A percentile compares a stretch with the other conserved stretches of the same genome.
These are phyloP conservation scores for Achlya flavicornis DNA, from an alignment of 2,888 invertebrate species.

Conservation along the genomic window DNA sequence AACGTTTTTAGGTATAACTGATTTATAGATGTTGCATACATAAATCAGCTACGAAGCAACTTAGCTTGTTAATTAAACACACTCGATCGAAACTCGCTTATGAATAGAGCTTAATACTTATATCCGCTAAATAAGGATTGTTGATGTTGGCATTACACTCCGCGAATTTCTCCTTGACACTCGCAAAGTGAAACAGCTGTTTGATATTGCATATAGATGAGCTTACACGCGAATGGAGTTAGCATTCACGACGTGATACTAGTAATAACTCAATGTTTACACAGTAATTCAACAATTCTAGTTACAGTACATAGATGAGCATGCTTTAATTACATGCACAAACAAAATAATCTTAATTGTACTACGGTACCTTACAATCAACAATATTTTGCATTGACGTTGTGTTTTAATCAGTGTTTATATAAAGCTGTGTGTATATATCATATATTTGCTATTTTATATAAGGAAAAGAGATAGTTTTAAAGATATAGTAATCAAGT, in stretches of 20 bases:
- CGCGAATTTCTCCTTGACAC: constrained; percentile 1
- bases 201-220: not conserved
- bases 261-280: constrained; percentile 7
- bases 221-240: not conserved
- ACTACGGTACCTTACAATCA: not conserved
- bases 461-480: not conserved
- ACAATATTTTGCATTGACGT: not conserved
- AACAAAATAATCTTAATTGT: too few relatives aligned
- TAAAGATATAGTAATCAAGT: not conserved
- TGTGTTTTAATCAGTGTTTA: not conserved
- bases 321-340: not conserved
- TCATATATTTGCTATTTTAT: not conserved
- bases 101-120: not conserved
- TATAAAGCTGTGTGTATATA: constrained; percentile 3
- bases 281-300: not conserved
- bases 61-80: too few relatives aligned
- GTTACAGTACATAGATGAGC: not conserved
- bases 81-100: too few relatives aligned
- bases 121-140: not conserved
- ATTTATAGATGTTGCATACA: too few relatives aligned
- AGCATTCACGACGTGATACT: not conserved
- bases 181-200: constrained; percentile 10
- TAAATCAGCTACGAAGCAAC: too few relatives aligned
- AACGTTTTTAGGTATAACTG: too few relatives aligned
- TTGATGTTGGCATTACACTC: not conserved